phyloP scores from a whole-genome alignment of 2,113 vertebrate genomes.

The Bagarius yarrelli region DNA sequence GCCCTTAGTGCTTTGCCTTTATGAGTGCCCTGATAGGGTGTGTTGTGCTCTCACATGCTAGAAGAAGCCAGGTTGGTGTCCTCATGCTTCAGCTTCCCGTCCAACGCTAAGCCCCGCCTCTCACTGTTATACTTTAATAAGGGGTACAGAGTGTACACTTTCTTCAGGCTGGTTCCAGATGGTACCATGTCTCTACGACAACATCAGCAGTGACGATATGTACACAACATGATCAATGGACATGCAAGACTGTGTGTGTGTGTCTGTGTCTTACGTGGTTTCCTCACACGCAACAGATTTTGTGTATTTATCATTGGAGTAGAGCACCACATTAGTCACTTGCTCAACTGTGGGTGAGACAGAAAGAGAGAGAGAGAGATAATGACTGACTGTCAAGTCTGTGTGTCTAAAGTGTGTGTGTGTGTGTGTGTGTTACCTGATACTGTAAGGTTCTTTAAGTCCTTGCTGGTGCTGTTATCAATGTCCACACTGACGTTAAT shows the following conservation, averaged over 20 bases:
- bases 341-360: conserved; percentile 79
- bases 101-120: conserved; percentile 82
- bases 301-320: conserved; percentile 88
- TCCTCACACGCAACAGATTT: conserved; percentile 86
- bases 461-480: conserved; percentile 86
- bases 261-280: conserved; percentile 72
- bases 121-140: conserved; percentile 80
- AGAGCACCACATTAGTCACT: conserved; percentile 87
- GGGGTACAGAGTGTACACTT: conserved; percentile 77
- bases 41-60: conserved; percentile 41
- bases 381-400: neutral
- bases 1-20: neutral
- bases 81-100: conserved; percentile 88
- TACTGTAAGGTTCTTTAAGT: conserved; percentile 82
- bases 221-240: neutral
- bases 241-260: neutral
- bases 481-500: conserved; percentile 80
- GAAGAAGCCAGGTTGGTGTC: conserved; percentile 92
- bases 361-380: conserved; percentile 4
- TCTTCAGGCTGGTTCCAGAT: conserved; percentile 77
- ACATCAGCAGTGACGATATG: conserved; percentile 21
- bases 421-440: conserved; percentile 71
- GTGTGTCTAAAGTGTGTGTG: neutral
- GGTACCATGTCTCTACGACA: conserved; percentile 76
- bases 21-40: neutral